Percentiles rank a stretch among this genome's conserved stretches.
phyloP scores from a whole-genome alignment of 2,797 vertebrate species.

The Sebastes wilsoni region DNA sequence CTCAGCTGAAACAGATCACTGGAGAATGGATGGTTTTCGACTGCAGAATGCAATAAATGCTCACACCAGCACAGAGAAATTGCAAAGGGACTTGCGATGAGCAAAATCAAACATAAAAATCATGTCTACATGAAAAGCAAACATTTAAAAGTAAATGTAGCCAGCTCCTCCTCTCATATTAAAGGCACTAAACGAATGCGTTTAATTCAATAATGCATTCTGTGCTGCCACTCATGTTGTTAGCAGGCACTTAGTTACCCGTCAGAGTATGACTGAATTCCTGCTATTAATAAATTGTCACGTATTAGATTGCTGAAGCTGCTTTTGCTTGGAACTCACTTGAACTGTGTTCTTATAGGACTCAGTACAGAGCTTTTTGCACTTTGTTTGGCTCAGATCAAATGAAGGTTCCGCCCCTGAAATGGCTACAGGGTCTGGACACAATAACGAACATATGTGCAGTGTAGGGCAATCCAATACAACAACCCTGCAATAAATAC shows the following conservation, averaged over 20 bases:
- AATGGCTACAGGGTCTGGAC: background rate
- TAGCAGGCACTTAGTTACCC: conserved; percentile 1
- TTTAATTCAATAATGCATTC: conserved; percentile 14
- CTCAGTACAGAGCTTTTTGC: background rate
- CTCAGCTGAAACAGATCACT: background rate
- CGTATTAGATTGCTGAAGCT: background rate
- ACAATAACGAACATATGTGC: background rate
- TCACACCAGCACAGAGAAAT: background rate
- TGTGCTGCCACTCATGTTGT: background rate
- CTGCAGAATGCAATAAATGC: background rate
- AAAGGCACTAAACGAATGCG: background rate
- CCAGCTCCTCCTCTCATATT: background rate
- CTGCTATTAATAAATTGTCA: conserved; percentile 2
- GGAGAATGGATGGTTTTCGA: background rate
- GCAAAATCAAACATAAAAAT: background rate
- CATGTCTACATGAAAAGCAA: background rate
- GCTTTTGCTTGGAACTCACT: background rate
- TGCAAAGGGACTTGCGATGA: background rate
- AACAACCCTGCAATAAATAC: background rate
- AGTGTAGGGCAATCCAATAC: background rate
- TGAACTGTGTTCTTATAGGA: background rate
- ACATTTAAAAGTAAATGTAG: background rate
- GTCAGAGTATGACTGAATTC: background rate
- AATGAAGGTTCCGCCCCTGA: background rate
- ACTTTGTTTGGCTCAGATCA: conserved; percentile 1